Evolutionary conservation across 2,888 invertebrate species (phyloP), one percentile per base, ranked within the genome.

Genomic region (Epirrhoe tristata): DNA sequence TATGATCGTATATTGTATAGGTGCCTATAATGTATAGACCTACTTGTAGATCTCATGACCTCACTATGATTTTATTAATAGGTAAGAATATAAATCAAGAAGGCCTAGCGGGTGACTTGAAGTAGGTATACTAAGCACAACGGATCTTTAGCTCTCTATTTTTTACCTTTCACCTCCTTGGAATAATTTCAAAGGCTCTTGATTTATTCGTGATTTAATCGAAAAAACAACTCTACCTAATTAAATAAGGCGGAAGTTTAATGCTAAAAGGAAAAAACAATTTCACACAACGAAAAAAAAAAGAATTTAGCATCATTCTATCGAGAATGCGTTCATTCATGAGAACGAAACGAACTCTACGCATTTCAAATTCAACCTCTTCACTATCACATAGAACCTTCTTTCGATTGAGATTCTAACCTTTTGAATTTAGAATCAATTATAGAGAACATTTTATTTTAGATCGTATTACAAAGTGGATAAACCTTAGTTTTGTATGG

Each of bases 301-400:
- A 54, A 16, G 2, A 53, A 56, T 46, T 17, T 46, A 57, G 12
- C 24, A 24, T 14, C 31, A 16, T 16, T 60, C 34, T 53, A 61
- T 48, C 60, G 46, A 52, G 60, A 66, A 65, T 46, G 51, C 8
- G 12, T 12, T 14, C 60, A 60, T 65, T 65, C 65, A 65, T 59
- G 14, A 1, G 7, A 34, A 55, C 34, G 14, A 31, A 55, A 32
- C 34, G 17, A 50, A 34, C 55, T 24, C 7, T 57, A 46, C 39
- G 12, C 34, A 60, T 34, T 39, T 16, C 0, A 59, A 32, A 51
- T 14, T 56, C 24, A 56, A 65, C 55, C 31, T 53, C 46, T 34
- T 8, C 8, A 0, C n/a, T 14, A 12, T 17, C 36, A 7, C 17
- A 39, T 39, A 39, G 10, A 39, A 39, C 39, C 39, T 39, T 10